Conservation (phyloP, 2,888 invertebrate species). For the Microchrysa polita region DNA sequence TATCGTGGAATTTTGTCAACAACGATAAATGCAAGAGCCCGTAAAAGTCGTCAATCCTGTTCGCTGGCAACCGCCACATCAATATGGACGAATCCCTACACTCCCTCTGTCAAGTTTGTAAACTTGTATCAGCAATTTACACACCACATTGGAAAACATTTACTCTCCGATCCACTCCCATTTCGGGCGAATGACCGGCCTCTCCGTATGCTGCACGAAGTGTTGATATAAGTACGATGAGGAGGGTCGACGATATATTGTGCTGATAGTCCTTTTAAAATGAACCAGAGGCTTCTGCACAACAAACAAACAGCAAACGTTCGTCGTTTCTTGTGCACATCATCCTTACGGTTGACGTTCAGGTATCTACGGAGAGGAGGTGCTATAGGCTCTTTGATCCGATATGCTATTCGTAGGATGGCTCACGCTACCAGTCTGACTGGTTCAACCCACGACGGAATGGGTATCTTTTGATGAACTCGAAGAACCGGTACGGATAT, state of each 20-base stretch:
- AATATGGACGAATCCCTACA: conserved; percentile 4
- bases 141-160: conserved; percentile 53
- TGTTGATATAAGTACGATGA: background rate
- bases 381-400: background rate
- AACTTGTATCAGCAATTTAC: conserved; percentile 52
- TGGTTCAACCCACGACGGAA: background rate
- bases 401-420: background rate
- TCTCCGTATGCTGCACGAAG: background rate
- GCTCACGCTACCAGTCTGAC: background rate
- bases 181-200: conserved; percentile 46
- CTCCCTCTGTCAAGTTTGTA: conserved; percentile 52
- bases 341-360: background rate
- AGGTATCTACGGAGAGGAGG: background rate
- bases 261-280: conserved; percentile 21
- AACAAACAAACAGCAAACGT: conserved; percentile 7
- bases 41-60: conserved; percentile 43
- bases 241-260: conserved; percentile 25
- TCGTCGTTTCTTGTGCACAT: conserved; percentile 1
- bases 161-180: conserved; percentile 53
- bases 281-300: background rate
- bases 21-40: conserved; percentile 46
- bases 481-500: background rate
- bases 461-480: background rate
- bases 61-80: background rate
- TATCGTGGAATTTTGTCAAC: conserved; percentile 49